Percentiles rank a stretch among this genome's conserved stretches.
Conservation (phyloP, 1,140 invertebrate genomes). For the Drosophila grimshawi region DNA sequence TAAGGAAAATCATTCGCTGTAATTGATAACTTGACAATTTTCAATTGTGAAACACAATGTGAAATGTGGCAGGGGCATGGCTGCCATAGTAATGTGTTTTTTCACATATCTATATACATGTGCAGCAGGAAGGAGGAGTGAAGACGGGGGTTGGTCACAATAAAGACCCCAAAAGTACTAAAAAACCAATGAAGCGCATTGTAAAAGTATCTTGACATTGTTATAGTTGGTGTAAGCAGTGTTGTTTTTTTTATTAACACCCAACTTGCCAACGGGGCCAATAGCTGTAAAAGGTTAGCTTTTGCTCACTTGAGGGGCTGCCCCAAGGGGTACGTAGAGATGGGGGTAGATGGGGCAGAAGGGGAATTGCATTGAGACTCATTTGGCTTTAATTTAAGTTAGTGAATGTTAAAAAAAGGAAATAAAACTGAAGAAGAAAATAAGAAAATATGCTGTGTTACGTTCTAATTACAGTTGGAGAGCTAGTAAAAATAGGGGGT, state of each 20-base stretch:
- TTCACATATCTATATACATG: conserved; percentile 14
- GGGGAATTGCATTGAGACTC: conserved; percentile 5
- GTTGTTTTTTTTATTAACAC: conserved; percentile 37
- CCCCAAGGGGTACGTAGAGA: background rate
- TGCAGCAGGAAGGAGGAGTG: background rate
- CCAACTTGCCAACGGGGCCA: conserved; percentile 24
- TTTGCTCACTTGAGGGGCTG: conserved; percentile 27
- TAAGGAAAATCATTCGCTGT: conserved; percentile 57
- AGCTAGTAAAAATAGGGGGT: conserved; percentile 41
- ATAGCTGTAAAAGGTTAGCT: conserved; percentile 28
- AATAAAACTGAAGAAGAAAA: background rate
- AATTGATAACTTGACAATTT: conserved; percentile 72
- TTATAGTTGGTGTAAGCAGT: conserved; percentile 14
- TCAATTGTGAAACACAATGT: conserved; percentile 20
- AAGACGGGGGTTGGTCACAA: background rate
- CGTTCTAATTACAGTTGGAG: conserved; percentile 46
- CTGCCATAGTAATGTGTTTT: conserved; percentile 47
- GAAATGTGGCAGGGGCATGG: background rate
- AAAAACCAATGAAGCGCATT: conserved; percentile 53
- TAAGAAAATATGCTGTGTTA: conserved; percentile 22
- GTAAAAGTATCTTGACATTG: conserved; percentile 62
- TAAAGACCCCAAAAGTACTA: conserved; percentile 12
- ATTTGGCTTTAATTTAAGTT: conserved; percentile 9
- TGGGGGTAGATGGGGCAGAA: too few relatives aligned
- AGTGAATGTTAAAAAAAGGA: background rate